Evolutionary conservation across 2,797 vertebrate genomes (phyloP).

Genomic region (Eulemur albifrons): DNA sequence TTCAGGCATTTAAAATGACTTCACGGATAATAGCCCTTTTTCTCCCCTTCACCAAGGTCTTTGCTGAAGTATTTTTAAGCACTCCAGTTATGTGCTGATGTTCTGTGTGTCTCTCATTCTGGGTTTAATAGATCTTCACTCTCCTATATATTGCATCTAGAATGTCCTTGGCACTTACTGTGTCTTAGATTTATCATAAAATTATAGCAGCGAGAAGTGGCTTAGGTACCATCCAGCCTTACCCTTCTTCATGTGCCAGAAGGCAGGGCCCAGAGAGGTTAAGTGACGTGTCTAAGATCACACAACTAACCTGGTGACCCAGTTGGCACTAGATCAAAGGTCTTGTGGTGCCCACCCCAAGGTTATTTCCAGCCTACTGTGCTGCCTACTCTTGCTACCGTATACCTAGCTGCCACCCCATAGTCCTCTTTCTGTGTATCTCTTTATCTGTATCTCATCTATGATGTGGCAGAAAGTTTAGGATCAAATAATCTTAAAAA

Average conservation of each 20-base stretch:
- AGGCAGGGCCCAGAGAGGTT: not conserved
- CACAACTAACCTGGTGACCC: not conserved
- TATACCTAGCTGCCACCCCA: not conserved
- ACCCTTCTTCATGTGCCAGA: not conserved
- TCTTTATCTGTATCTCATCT: not conserved
- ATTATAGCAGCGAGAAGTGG: not conserved
- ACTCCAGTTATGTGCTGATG: not conserved
- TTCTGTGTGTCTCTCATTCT: not conserved
- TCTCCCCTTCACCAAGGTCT: not conserved
- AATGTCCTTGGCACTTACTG: not conserved
- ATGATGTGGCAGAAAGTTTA: not conserved
- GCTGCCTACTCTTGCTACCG: not conserved
- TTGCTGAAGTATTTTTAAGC: constrained; percentile 1
- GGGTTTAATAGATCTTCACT: constrained; percentile 15
- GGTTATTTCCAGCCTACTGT: not conserved
- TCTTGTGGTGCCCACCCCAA: not conserved
- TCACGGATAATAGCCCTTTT: not conserved
- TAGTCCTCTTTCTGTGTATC: not conserved
- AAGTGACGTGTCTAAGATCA: not conserved
- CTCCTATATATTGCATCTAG: not conserved
- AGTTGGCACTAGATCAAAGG: not conserved
- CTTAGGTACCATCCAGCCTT: not conserved
- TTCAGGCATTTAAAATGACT: not conserved
- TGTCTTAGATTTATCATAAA: constrained; percentile 1
- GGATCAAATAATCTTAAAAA: not conserved